A percentile compares a stretch with the other conserved stretches of the same genome.
Conservation (phyloP, 2,888 invertebrate species). For the Stegophylla sp. region DNA sequence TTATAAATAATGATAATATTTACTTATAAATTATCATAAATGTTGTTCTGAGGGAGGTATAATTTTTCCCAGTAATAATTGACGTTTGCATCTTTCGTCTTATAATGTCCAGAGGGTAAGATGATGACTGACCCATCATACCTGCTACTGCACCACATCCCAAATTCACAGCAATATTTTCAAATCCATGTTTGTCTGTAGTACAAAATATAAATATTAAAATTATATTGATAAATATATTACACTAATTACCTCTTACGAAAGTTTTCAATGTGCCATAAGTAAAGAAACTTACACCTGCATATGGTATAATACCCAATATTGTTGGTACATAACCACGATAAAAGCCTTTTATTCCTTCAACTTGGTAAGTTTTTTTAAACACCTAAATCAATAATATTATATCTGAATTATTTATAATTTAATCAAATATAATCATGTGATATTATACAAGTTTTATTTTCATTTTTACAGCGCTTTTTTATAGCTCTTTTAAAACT, state of each 20-base stretch:
- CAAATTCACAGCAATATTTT: slow-evolving; percentile 65
- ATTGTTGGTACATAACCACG: slow-evolving; percentile 89
- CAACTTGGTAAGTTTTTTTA: slow-evolving; percentile 75
- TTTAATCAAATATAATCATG: neutral
- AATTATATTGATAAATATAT: neutral
- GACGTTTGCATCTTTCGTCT: slow-evolving; percentile 76
- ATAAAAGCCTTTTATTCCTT: slow-evolving; percentile 81
- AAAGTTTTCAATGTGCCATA: slow-evolving; percentile 90
- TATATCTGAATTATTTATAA: neutral
- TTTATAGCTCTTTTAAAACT: too few relatives aligned
- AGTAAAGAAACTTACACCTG: slow-evolving; percentile 95
- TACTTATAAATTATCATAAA: slow-evolving; percentile 76
- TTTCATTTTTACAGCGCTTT: too few relatives aligned
- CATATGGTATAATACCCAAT: slow-evolving; percentile 93
- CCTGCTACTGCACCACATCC: slow-evolving; percentile 90
- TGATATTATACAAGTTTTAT: neutral
- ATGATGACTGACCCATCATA: slow-evolving; percentile 89
- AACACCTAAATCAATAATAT: slow-evolving; percentile 67
- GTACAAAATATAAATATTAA: neutral
- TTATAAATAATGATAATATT: slow-evolving; percentile 60
- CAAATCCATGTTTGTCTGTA: slow-evolving; percentile 36
- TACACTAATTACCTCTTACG: slow-evolving; percentile 71
- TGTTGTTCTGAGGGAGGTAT: slow-evolving; percentile 72
- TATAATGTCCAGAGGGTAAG: slow-evolving; percentile 96
- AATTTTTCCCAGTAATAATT: slow-evolving; percentile 67